Evolutionary conservation across 2,888 invertebrate species (phyloP), one percentile per base, ranked within the genome.

Genomic region (Campaea margaritaria): DNA sequence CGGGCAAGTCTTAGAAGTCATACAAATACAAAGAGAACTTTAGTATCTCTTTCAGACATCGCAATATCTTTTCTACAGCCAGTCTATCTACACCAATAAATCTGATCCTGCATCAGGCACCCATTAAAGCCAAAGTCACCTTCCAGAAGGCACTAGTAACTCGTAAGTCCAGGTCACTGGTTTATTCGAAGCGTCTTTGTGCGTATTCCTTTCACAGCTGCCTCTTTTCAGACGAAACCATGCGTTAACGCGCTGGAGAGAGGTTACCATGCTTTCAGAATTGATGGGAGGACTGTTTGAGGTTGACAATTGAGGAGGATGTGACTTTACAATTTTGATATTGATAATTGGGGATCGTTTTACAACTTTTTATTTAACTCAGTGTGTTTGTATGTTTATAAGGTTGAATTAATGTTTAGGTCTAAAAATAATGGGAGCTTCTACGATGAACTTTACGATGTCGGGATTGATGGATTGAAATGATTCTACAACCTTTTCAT

Each of bases 221-320:
- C 68, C 64, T 75, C 76, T 76, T 81, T 85, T 83, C 75, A 79
- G 69, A 76, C 55, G 74, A 76, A 79, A 66, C 76, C 82, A 79
- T 76, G 83, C 83, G 83, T 83, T 78, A 85, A 83, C 72, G 61
- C 73, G 62, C 72, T 72, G 64, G 67, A 65, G 34, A 15, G 9
- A 28, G 51, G 60, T 52, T 0, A 43, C 60, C 60, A 61, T 46
- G 15, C 1, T 15, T n/a, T 21, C 28, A 10, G 16, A 31, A 13
- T 11, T 51, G 14, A 27, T 10, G 27, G n/a, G 39, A 49, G 1
- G 31, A n/a, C 12, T 36, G 36, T n/a, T n/a, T n/a, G n/a, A n/a
- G n/a, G n/a, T n/a, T n/a, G n/a, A n/a, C n/a, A n/a, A n/a, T n/a
- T n/a, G 11, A 34, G 9, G 34, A 8, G 10, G 12, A 12, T 5